phyloP scores from a whole-genome alignment of 2,888 invertebrate species.

The Troides oblongomaculatus region DNA sequence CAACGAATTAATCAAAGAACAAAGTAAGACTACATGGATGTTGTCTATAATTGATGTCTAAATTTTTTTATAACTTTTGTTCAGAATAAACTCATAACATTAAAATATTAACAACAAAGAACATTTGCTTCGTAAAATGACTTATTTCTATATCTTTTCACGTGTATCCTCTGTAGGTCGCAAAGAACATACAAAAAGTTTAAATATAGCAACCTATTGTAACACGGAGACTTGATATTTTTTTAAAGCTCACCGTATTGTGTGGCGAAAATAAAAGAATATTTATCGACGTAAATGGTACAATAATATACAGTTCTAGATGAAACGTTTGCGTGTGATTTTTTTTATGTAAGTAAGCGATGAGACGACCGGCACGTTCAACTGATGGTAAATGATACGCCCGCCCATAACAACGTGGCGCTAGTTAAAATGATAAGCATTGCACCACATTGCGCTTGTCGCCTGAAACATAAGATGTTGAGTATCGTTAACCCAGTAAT shows the following conservation, averaged over 20 bases:
- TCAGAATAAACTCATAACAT: conserved; percentile 3
- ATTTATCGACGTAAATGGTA: background rate
- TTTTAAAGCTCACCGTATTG: background rate
- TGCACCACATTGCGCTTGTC: too few relatives aligned
- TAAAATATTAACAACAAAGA: conserved; percentile 14
- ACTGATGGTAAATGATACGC: too few relatives aligned
- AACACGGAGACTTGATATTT: background rate
- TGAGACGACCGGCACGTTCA: too few relatives aligned
- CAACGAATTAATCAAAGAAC: conserved; percentile 63
- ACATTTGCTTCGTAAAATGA: conserved; percentile 19
- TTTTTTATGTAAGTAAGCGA: background rate
- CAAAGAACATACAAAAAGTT: conserved; percentile 19
- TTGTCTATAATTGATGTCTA: background rate
- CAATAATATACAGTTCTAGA: too few relatives aligned
- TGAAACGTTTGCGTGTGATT: background rate
- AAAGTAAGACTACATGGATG: conserved; percentile 49
- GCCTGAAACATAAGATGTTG: too few relatives aligned
- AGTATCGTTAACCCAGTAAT: too few relatives aligned
- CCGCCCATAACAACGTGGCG: too few relatives aligned
- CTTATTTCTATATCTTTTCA: conserved; percentile 24
- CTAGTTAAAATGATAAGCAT: too few relatives aligned
- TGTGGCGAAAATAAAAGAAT: background rate
- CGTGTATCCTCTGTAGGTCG: conserved; percentile 16
- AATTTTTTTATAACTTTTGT: conserved; percentile 32
- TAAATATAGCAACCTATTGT: conserved; percentile 19